phyloP scores from a whole-genome alignment of 2,888 invertebrate genomes.

The Stenurella melanura region DNA sequence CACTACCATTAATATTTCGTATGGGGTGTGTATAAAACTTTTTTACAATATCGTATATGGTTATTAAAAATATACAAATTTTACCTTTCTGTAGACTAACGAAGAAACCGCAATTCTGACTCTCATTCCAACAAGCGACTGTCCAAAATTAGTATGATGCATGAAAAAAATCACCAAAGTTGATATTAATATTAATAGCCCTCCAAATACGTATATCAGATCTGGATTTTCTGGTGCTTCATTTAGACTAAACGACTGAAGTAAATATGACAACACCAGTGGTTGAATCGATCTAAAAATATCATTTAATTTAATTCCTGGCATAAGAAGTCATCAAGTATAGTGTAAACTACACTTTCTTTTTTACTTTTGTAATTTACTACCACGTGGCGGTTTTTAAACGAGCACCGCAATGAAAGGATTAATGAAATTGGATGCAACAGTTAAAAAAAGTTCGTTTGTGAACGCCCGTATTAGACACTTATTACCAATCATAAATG shows the following conservation, averaged over 20 bases:
- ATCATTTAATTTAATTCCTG: not conserved
- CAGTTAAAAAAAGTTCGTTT: no score
- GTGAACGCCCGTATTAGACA: no score
- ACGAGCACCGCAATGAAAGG: no score
- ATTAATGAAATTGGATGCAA: no score
- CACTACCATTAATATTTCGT: no score
- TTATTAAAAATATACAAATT: slow-evolving; percentile 22
- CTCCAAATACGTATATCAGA: slow-evolving; percentile 78
- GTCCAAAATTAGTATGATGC: slow-evolving; percentile 77
- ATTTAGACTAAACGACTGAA: slow-evolving; percentile 45
- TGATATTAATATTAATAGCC: slow-evolving; percentile 74
- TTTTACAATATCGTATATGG: no score
- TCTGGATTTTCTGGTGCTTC: slow-evolving; percentile 54
- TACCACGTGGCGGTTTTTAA: no score
- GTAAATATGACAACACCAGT: slow-evolving; percentile 48
- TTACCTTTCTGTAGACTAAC: slow-evolving; percentile 88
- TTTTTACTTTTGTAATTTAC: no score
- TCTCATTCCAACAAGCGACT: slow-evolving; percentile 82
- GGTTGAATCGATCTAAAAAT: slow-evolving; percentile 74
- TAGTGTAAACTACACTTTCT: no score
- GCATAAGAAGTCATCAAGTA: no score
- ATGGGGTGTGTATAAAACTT: no score
- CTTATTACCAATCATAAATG: no score
- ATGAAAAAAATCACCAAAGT: slow-evolving; percentile 75
- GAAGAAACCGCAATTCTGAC: slow-evolving; percentile 86